phyloP scores from a whole-genome alignment of 1,140 invertebrate genomes.

The Nephila pilipes region DNA sequence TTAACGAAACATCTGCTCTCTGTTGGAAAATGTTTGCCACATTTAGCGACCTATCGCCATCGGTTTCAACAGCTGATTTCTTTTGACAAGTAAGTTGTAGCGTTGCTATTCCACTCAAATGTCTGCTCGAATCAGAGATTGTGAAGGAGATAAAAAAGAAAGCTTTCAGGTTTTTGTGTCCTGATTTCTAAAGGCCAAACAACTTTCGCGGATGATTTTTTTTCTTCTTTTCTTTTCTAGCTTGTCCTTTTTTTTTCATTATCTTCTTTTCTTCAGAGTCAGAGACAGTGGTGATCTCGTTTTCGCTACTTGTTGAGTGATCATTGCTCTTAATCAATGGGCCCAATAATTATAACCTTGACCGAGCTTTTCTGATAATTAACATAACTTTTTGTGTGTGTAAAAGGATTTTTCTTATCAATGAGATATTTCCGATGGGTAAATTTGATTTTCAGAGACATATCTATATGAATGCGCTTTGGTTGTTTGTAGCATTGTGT shows the following conservation, averaged over 20 bases:
- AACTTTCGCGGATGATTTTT: slow-evolving; percentile 45
- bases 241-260: background rate
- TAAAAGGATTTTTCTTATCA: background rate
- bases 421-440: background rate
- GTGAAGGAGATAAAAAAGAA: background rate
- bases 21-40: slow-evolving; percentile 3
- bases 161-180: slow-evolving; percentile 34
- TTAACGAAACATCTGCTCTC: slow-evolving; percentile 1
- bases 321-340: background rate
- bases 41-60: slow-evolving; percentile 30
- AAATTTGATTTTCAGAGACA: background rate
- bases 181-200: slow-evolving; percentile 62
- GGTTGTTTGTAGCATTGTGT: too few relatives aligned
- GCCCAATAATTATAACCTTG: slow-evolving; percentile 28
- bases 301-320: slow-evolving; percentile 43
- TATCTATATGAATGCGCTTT: too few relatives aligned
- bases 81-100: slow-evolving; percentile 11
- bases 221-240: background rate
- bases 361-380: background rate
- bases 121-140: background rate
- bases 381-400: background rate
- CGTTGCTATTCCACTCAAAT: background rate
- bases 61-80: slow-evolving; percentile 23
- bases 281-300: slow-evolving; percentile 28
- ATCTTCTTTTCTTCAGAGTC: background rate